These are phyloP conservation scores for Ptilorrhoa leucosticta DNA, from an alignment of 2,113 vertebrate genomes.

Conservation along the genomic window DNA sequence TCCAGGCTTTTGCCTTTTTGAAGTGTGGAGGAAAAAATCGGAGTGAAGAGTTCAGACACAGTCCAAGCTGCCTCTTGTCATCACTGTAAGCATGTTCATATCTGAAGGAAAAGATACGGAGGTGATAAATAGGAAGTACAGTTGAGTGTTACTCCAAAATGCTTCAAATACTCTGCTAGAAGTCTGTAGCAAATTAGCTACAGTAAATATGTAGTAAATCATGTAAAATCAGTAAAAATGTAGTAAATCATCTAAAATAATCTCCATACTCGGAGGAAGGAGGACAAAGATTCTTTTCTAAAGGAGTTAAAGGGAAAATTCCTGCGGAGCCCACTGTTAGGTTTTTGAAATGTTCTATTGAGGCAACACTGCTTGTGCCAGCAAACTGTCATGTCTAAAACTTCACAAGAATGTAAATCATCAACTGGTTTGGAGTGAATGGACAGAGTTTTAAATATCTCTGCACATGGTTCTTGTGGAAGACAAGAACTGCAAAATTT, in stretches of 20 bases:
- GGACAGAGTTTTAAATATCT: neutral
- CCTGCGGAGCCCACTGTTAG: neutral
- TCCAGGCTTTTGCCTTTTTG: neutral
- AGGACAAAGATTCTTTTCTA: neutral
- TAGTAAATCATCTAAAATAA: neutral
- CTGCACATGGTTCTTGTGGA: rapidly evolving
- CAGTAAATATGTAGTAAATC: too few species aligned
- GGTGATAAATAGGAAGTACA: neutral
- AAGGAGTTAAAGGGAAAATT: neutral
- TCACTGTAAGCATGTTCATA: neutral
- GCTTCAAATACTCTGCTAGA: neutral
- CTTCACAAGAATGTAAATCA: neutral
- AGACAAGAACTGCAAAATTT: neutral
- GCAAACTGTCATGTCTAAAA: neutral
- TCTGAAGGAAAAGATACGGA: neutral
- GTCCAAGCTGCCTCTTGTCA: neutral
- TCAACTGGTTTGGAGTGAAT: neutral
- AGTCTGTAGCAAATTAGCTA: neutral
- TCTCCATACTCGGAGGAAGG: neutral
- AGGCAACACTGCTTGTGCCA: neutral
- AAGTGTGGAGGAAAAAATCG: slow-evolving; percentile 30
- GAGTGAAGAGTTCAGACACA: slow-evolving; percentile 25
- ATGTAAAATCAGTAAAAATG: too few species aligned
- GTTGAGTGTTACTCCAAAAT: neutral
- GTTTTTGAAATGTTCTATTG: neutral